phyloP scores from a whole-genome alignment of 2,888 invertebrate genomes.

The Cephus nigrinus region DNA sequence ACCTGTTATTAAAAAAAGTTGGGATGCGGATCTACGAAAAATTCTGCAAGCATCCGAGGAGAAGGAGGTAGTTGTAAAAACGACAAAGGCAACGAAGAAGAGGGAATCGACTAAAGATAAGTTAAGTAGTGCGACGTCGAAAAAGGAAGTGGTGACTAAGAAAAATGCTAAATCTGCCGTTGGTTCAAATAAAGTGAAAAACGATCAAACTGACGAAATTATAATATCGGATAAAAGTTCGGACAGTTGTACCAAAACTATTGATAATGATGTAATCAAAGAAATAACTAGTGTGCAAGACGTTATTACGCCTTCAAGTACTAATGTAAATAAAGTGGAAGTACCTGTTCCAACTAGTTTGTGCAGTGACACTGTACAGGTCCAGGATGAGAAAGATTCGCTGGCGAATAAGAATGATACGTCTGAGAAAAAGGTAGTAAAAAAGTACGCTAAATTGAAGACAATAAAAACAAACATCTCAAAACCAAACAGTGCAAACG shows the following conservation, averaged over 20 bases:
- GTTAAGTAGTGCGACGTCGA: not conserved
- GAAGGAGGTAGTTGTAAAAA: slow-evolving; percentile 19
- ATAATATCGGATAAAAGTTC: not conserved
- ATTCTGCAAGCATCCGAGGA: slow-evolving; percentile 25
- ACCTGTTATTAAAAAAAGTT: slow-evolving; percentile 34
- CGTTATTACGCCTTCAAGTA: not conserved
- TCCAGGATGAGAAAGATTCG: not conserved
- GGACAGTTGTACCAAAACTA: not conserved
- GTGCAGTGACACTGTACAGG: not conserved
- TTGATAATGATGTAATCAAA: not conserved
- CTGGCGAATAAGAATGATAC: not conserved
- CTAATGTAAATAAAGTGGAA: not conserved
- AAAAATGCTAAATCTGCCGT: not conserved
- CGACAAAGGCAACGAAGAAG: not conserved
- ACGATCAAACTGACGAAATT: not conserved
- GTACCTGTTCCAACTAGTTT: not conserved
- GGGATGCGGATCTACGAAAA: slow-evolving; percentile 60
- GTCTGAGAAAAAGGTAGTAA: slow-evolving; percentile 38
- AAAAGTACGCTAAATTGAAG: slow-evolving; percentile 54
- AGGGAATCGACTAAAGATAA: not conserved
- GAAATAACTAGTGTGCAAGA: not conserved
- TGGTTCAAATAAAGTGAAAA: not conserved
- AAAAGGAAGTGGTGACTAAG: not conserved
- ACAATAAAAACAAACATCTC: slow-evolving; percentile 49
- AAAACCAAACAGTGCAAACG: slow-evolving; percentile 12